Evolutionary conservation across 2,113 vertebrate species (phyloP), one percentile per base, ranked within the genome.

Genomic region (Puffinus mauretanicus): DNA sequence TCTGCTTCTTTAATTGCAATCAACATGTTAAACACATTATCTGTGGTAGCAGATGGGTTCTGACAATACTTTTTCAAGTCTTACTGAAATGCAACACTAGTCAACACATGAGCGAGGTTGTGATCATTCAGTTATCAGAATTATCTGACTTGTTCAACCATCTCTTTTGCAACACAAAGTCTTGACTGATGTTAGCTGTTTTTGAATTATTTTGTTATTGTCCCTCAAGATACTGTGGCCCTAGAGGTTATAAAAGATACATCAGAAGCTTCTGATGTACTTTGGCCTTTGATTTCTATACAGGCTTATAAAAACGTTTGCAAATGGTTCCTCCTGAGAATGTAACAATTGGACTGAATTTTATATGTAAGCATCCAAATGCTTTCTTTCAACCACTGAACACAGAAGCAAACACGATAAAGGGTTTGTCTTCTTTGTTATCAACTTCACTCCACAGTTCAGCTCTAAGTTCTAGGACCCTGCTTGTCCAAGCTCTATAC

Each of bases 261-360:
- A 67, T 89, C 83, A 94, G 46, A 89, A 81, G 13, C 60, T 70
- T 92, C 52, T 80, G 20, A 88, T 85, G 13, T 58, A 62, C 30
- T 86, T 81, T 82, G 52, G 65, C 42, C 73, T 93, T 95, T 89
- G 81, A 93, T 95, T 94, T 93, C 83, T 82, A 55, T 8, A 32
- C 13, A 89, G 47, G 24, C 38, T 91, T 51, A 40, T 52, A 82
- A 87, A 86, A 94, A 82, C 62, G 17, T 82, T 87, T 76, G 40
- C 52, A 91, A 91, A 64, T 76, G 2, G 4, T 20, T 79, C 52
- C 73, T 82, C 73, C 40, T 65, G 78, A 78, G 82, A 85, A 72
- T 29, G 30, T n/a, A 79, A 49, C 27, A 13, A 25, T 91, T 9
- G 0, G 22, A 71, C 24, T 87, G 57, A 91, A 80, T 90, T 79